Evolutionary conservation across 2,113 vertebrate species (phyloP).

Genomic region (Crotalus tigris): DNA sequence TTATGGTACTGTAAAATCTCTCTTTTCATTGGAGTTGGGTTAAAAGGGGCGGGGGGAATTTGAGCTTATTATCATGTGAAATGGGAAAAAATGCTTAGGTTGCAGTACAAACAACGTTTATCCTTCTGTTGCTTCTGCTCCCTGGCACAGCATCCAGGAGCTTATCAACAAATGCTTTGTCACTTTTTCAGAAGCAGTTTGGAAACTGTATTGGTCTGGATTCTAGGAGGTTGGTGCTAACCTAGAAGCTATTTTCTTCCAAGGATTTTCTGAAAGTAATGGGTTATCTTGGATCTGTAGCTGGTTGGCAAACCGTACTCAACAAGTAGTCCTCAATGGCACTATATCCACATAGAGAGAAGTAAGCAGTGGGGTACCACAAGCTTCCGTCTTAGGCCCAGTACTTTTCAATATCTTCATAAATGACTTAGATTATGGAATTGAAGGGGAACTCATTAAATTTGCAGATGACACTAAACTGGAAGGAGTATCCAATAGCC

Average conservation of each 20-base stretch:
- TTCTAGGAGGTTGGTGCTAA: background rate
- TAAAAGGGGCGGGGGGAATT: constrained; percentile 1
- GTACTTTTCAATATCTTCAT: no score
- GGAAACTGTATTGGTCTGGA: background rate
- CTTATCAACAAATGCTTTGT: background rate
- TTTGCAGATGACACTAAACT: no score
- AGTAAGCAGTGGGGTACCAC: no score
- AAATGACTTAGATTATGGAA: no score
- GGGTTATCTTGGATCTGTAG: background rate
- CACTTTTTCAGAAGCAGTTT: fast-evolving
- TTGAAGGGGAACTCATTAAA: no score
- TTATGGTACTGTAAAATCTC: constrained; percentile 43
- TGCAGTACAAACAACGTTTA: constrained; percentile 43
- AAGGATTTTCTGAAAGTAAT: background rate
- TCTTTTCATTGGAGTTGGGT: constrained; percentile 60
- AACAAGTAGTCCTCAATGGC: no score
- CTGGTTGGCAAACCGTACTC: no score
- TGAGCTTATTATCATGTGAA: constrained; percentile 55
- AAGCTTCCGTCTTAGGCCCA: no score
- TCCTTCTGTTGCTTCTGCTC: constrained; percentile 27
- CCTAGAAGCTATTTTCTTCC: fast-evolving
- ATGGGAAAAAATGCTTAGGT: constrained; percentile 20
- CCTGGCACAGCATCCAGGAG: constrained; percentile 18
- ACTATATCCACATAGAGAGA: no score
- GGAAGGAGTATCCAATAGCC: no score